Conservation (phyloP, 2,797 vertebrate genomes). For the Trachops cirrhosus region DNA sequence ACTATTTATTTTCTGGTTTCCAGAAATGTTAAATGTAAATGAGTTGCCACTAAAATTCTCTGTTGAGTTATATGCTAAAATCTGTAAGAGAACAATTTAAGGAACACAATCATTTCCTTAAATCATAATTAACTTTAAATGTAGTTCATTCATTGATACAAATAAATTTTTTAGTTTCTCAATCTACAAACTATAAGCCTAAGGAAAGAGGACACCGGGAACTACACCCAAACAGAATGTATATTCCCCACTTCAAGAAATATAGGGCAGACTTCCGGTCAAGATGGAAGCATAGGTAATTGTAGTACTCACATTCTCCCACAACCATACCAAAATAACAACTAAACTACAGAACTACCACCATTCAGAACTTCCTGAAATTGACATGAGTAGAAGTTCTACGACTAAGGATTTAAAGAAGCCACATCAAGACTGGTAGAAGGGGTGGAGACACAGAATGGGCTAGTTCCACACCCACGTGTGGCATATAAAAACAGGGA, state of each 20-base stretch:
- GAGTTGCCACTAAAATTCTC: not conserved
- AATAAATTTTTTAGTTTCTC: not conserved
- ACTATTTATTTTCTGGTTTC: not conserved
- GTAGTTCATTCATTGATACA: not conserved
- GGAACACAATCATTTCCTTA: not conserved
- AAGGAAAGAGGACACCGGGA: not conserved
- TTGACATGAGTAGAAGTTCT: not conserved
- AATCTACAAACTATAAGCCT: not conserved
- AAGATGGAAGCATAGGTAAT: not conserved
- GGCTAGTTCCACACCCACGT: not conserved
- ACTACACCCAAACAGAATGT: not conserved
- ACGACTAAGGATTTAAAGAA: not conserved
- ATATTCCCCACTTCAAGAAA: not conserved
- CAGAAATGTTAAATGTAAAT: not conserved
- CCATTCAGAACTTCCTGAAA: not conserved
- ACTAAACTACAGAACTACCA: not conserved
- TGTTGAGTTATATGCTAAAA: not conserved
- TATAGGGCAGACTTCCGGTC: not conserved
- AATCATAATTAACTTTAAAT: slow-evolving; percentile 8
- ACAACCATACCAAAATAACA: not conserved
- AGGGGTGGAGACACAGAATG: not conserved
- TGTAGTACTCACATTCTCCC: not conserved
- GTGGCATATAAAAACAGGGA: not conserved
- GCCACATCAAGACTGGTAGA: not conserved
- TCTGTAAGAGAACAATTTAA: not conserved